phyloP scores from a whole-genome alignment of 2,888 invertebrate genomes.

The Eupithecia subfuscata region DNA sequence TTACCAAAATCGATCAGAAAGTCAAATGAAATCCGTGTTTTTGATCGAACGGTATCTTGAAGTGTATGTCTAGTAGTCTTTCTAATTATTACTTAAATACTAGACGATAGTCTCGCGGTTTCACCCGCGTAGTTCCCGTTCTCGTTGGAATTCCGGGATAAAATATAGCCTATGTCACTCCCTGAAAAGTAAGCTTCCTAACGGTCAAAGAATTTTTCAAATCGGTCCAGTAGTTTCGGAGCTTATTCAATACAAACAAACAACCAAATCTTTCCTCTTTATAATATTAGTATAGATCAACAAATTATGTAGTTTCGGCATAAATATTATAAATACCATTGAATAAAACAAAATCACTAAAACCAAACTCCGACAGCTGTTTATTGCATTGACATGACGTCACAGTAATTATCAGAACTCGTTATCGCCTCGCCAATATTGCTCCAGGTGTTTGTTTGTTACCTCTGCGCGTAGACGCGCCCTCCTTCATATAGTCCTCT shows the following conservation, averaged over 20 bases:
- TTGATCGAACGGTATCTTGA: background rate
- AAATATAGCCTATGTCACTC: no score
- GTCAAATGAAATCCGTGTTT: background rate
- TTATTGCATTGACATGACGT: slow-evolving; percentile 30
- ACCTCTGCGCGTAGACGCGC: slow-evolving; percentile 36
- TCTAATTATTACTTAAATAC: no score
- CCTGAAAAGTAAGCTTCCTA: no score
- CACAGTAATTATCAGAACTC: slow-evolving; percentile 35
- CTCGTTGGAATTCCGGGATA: no score
- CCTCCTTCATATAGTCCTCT: slow-evolving; percentile 36
- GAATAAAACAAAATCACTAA: slow-evolving; percentile 10
- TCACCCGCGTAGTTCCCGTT: no score
- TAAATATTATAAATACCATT: background rate
- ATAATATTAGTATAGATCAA: no score
- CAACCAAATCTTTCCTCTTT: no score
- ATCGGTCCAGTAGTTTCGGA: no score
- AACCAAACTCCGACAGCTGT: slow-evolving; percentile 20
- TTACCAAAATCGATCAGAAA: background rate
- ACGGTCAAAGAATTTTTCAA: no score
- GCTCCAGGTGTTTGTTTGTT: slow-evolving; percentile 46
- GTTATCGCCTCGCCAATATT: slow-evolving; percentile 38
- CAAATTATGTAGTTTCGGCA: background rate
- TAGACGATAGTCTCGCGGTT: no score
- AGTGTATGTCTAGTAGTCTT: no score
- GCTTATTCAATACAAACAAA: no score